Evolutionary conservation across 2,888 invertebrate species (phyloP).

Genomic region (Apoda limacodes): DNA sequence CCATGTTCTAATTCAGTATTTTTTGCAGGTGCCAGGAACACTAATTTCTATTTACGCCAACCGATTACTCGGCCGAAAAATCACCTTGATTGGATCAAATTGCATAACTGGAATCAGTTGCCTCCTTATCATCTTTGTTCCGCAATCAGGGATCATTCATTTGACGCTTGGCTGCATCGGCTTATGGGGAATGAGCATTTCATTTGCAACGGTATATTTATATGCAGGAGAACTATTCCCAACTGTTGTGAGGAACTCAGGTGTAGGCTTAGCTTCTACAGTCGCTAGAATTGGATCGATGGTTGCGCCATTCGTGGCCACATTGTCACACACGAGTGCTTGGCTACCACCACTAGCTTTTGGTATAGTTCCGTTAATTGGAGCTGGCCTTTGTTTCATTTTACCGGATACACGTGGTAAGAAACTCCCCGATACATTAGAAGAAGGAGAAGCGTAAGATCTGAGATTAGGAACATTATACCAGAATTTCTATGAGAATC

Average conservation of each 20-base stretch:
- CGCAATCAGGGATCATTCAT: conserved; percentile 53
- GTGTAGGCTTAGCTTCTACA: conserved; percentile 87
- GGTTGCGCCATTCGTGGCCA: conserved; percentile 84
- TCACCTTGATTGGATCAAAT: conserved; percentile 74
- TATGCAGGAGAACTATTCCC: conserved; percentile 92
- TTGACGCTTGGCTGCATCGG: conserved; percentile 78
- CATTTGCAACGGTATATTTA: conserved; percentile 88
- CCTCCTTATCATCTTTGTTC: conserved; percentile 71
- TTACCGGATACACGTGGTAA: conserved; percentile 85
- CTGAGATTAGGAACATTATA: not conserved
- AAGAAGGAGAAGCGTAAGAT: conserved; percentile 77
- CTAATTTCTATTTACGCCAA: conserved; percentile 74
- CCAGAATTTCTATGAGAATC: not conserved
- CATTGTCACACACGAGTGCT: conserved; percentile 62
- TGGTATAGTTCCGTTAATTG: conserved; percentile 76
- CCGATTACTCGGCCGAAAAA: conserved; percentile 75
- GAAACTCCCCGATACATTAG: conserved; percentile 82
- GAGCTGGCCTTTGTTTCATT: conserved; percentile 74
- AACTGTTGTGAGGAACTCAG: conserved; percentile 88
- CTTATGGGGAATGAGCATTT: conserved; percentile 83
- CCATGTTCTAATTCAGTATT: conserved; percentile 1
- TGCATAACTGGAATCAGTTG: conserved; percentile 74
- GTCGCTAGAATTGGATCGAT: conserved; percentile 89
- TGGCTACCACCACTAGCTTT: conserved; percentile 81
- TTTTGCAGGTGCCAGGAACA: conserved; percentile 69